These are phyloP conservation scores for Halictus ligatus DNA, from an alignment of 2,888 invertebrate species.

Conservation along the genomic window DNA sequence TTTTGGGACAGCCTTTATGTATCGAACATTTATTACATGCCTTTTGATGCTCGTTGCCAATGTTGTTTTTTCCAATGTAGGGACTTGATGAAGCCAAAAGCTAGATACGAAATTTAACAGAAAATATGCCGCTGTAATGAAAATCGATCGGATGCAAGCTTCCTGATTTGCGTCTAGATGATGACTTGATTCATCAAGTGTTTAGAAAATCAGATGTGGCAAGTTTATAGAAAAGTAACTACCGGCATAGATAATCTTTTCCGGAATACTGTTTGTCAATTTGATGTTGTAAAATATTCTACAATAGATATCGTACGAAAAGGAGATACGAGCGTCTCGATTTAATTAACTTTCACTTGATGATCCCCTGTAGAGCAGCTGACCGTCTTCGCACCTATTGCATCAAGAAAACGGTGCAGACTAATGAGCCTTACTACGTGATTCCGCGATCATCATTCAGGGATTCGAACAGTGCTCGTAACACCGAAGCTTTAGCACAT, in stretches of 20 bases:
- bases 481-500: background rate
- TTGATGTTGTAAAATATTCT: constrained; percentile 22
- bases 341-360: constrained; percentile 62
- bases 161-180: background rate
- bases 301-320: constrained; percentile 35
- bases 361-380: constrained; percentile 28
- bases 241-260: background rate
- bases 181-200: background rate
- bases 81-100: no score
- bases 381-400: constrained; percentile 40
- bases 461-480: background rate
- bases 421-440: constrained; percentile 42
- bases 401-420: constrained; percentile 11
- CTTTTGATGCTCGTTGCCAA: no score
- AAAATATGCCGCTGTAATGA: no score
- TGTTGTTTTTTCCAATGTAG: no score
- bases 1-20: no score
- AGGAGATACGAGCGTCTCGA: constrained; percentile 33
- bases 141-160: no score
- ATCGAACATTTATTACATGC: no score
- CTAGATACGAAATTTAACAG: no score
- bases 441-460: constrained; percentile 18
- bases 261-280: background rate
- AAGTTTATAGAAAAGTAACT: background rate
- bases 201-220: background rate